Base-by-base conservation (phyloP, 2,113 vertebrate genomes). In the Brachyhypopomus occidentalis region DNA sequence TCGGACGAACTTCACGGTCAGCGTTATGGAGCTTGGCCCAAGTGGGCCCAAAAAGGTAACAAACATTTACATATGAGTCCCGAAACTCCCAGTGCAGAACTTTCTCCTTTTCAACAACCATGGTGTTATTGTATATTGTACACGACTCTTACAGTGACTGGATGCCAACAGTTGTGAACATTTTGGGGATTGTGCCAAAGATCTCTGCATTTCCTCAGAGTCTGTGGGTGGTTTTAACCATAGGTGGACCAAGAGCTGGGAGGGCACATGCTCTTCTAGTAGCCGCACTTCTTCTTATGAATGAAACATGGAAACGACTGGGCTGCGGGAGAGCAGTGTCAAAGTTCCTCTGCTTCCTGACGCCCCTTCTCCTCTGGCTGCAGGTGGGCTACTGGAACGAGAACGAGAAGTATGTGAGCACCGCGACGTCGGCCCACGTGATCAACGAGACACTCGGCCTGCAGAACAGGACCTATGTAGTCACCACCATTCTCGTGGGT, bases 321-420 rank as follows among this genome's bases (percentile, higher is more conserved):
- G 75, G 77, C 41, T 83, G 75, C 83, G 83, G 85, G 72, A 87
- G 83, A 83, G 81, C 58, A 8, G 66, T 75, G 34, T 52, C 23
- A 73, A 76, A 79, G 74, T 78, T 67, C 27, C 52, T 71, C 19
- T 3, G 17, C 36, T 66, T 71, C 76, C 64, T 77, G 58, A 30
- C 30, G 30, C 30, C 75, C 80, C 25, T 48, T 48, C 48, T 38
- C 16, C 62, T 76, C n/a, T 87, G 34, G 62, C 22, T 88, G 63
- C 92, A 99, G 98, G 96, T 98, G n/a, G 98, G 97, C 52, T 95
- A 95, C 85, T 99, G 98, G 98, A 99, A 95, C n/a, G 96, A 98
- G 90, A 94, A 92, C 75, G 92, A 96, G 69, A 96, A 96, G 85
- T 92, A 97, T 72, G 95, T 99, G 48, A 96, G 94, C 82, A 93